Percentiles rank a stretch among this genome's conserved stretches.
phyloP scores from a whole-genome alignment of 2,797 vertebrate species.

The Melanitta fusca region DNA sequence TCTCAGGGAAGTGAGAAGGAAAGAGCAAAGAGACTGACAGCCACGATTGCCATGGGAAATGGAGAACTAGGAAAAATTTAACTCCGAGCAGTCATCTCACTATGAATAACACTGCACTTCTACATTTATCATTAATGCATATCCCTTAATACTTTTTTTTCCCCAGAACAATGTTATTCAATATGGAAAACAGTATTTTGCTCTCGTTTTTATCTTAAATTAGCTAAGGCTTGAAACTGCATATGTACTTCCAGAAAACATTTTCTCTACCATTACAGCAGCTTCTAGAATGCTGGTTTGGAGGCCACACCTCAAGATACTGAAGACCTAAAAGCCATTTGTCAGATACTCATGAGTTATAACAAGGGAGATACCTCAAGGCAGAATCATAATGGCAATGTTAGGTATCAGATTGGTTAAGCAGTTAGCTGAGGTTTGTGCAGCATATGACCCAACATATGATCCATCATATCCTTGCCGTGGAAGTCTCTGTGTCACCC shows the following conservation, averaged over 20 bases:
- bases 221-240: background rate
- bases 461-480: background rate
- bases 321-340: background rate
- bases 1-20: background rate
- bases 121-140: background rate
- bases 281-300: slow-evolving; percentile 11
- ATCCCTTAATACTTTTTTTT: background rate
- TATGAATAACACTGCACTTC: background rate
- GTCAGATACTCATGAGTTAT: background rate
- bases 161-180: background rate
- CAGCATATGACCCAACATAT: background rate
- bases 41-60: background rate
- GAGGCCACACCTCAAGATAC: background rate
- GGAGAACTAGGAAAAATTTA: background rate
- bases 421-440: background rate
- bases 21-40: background rate
- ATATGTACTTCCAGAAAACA: background rate
- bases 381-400: background rate
- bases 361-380: background rate
- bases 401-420: background rate
- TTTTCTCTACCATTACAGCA: background rate
- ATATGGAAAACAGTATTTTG: background rate
- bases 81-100: background rate
- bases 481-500: background rate
- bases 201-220: background rate